Conservation (phyloP, 2,113 vertebrate genomes). For the Perca flavescens region DNA sequence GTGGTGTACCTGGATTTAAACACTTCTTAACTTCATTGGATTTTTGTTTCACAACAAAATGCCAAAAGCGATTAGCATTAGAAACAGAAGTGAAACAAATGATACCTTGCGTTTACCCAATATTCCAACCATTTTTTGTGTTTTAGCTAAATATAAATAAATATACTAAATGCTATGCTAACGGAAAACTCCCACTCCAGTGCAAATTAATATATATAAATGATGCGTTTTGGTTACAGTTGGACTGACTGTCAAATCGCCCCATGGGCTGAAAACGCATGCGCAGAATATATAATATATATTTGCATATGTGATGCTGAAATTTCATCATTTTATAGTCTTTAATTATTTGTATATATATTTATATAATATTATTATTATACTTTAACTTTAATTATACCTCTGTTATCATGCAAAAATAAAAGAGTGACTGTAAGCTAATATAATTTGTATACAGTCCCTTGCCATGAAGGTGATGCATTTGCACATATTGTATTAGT, state of each 20-base stretch:
- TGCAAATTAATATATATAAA: neutral
- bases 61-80: neutral
- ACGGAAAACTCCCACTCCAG: too few species aligned
- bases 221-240: neutral
- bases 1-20: too few species aligned
- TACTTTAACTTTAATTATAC: too few species aligned
- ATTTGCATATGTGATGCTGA: too few species aligned
- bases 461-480: neutral
- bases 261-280: too few species aligned
- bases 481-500: constrained; percentile 17
- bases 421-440: neutral
- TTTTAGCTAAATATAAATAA: too few species aligned
- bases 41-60: too few species aligned
- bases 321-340: neutral
- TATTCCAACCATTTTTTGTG: neutral
- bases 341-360: too few species aligned
- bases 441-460: neutral
- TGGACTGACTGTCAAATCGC: neutral
- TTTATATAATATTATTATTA: too few species aligned
- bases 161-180: neutral
- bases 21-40: neutral
- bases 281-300: too few species aligned
- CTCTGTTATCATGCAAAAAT: neutral
- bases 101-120: neutral
- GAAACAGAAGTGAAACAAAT: neutral